phyloP scores from a whole-genome alignment of 2,888 invertebrate species.

The Agelastica alni region DNA sequence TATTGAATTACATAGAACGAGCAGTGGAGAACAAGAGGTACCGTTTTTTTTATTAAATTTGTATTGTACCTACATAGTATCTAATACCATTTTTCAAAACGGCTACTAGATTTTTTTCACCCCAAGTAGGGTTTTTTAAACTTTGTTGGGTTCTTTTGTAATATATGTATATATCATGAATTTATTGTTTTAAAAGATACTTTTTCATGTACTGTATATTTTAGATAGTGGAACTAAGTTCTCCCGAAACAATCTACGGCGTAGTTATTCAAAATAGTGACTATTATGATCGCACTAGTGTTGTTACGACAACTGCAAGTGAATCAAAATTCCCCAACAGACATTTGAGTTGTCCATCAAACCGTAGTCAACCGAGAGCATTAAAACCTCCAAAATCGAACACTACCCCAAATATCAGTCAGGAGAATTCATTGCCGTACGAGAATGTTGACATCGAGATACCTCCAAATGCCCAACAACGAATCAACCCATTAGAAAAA shows the following conservation, averaged over 20 bases:
- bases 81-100: no score
- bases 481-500: conserved; percentile 51
- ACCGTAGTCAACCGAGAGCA: conserved; percentile 38
- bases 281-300: conserved; percentile 29
- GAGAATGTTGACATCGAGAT: conserved; percentile 37
- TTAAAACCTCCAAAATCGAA: conserved; percentile 59
- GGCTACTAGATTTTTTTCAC: no score
- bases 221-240: conserved; percentile 59
- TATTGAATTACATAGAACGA: conserved; percentile 47
- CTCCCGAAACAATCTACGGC: conserved; percentile 74
- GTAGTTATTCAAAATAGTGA: conserved; percentile 69
- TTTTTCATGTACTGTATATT: no score
- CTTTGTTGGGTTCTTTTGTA: no score
- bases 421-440: conserved; percentile 28
- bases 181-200: no score
- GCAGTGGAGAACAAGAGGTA: conserved; percentile 26
- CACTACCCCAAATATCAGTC: conserved; percentile 64
- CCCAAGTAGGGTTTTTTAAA: no score
- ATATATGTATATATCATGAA: no score
- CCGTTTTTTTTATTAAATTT: conserved; percentile 2
- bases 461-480: conserved; percentile 14
- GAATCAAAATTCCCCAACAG: conserved; percentile 46
- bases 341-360: conserved; percentile 50
- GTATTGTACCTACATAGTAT: no score
- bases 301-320: conserved; percentile 39